phyloP scores from a whole-genome alignment of 2,113 vertebrate species.

The Thunnus thynnus region DNA sequence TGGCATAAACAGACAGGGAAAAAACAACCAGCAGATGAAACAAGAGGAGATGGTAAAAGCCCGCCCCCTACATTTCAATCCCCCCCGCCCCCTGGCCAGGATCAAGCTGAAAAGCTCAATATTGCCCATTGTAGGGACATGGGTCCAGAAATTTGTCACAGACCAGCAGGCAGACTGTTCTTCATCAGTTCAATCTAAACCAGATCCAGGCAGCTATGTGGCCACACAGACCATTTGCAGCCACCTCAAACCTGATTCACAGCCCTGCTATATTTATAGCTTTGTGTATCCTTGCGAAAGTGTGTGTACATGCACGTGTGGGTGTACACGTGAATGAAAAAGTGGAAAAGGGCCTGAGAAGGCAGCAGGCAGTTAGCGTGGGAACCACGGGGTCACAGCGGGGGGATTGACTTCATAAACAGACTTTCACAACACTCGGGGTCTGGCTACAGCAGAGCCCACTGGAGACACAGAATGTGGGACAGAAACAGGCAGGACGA shows the following conservation, averaged over 20 bases:
- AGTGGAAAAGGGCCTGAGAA: slow-evolving; percentile 60
- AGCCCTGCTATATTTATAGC: slow-evolving; percentile 62
- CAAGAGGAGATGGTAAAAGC: slow-evolving; percentile 44
- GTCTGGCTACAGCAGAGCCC: slow-evolving; percentile 36
- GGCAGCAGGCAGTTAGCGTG: slow-evolving; percentile 78
- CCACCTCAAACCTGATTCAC: slow-evolving; percentile 31
- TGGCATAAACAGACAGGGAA: slow-evolving; percentile 57
- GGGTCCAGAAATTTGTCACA: slow-evolving; percentile 1
- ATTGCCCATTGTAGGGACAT: slow-evolving; percentile 31
- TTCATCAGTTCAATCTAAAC: slow-evolving; percentile 54
- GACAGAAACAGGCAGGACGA: slow-evolving; percentile 16
- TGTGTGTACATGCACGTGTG: slow-evolving; percentile 18
- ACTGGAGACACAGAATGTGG: slow-evolving; percentile 27
- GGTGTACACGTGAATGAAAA: slow-evolving; percentile 43
- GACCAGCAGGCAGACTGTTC: slow-evolving; percentile 10
- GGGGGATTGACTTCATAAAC: slow-evolving; percentile 80
- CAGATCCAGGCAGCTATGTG: slow-evolving; percentile 25
- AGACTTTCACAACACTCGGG: slow-evolving; percentile 70
- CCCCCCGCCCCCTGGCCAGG: slow-evolving; percentile 9
- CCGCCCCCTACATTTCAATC: slow-evolving; percentile 2
- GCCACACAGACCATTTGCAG: slow-evolving; percentile 16
- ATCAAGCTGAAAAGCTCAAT: slow-evolving; percentile 45
- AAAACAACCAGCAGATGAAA: slow-evolving; percentile 61
- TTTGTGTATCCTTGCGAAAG: slow-evolving; percentile 17
- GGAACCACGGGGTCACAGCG: slow-evolving; percentile 75